These are phyloP conservation scores for Ormyrus pomaceus DNA, from an alignment of 2,888 invertebrate species.

Conservation along the genomic window DNA sequence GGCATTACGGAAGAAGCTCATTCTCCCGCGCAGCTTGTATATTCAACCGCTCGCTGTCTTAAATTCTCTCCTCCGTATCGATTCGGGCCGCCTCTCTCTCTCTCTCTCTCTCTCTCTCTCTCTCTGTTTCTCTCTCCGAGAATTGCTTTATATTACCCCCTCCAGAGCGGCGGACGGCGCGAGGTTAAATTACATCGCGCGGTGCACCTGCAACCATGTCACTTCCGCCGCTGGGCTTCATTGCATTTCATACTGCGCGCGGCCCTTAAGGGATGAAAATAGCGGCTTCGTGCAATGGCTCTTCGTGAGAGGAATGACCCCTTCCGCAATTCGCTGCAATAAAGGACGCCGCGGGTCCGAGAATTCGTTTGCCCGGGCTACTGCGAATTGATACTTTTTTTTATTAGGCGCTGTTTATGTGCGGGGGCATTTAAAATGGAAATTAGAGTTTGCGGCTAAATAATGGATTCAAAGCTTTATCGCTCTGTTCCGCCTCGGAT, in stretches of 20 bases:
- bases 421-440: background rate
- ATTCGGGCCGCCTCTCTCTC: background rate
- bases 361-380: background rate
- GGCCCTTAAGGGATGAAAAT: background rate
- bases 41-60: slow-evolving; percentile 3
- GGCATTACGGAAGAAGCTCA: background rate
- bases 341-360: background rate
- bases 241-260: slow-evolving; percentile 14
- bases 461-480: too few species aligned
- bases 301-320: slow-evolving; percentile 5
- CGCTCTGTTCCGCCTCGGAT: too few species aligned
- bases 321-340: slow-evolving; percentile 7
- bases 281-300: slow-evolving; percentile 8
- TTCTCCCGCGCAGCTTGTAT: background rate
- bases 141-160: slow-evolving; percentile 42
- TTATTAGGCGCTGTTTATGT: background rate
- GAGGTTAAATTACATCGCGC: slow-evolving; percentile 24
- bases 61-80: slow-evolving; percentile 27
- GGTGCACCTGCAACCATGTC: slow-evolving; percentile 36
- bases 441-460: background rate
- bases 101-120: too few species aligned
- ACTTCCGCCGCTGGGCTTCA: slow-evolving; percentile 35
- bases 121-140: background rate
- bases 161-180: background rate
- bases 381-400: background rate